phyloP scores from a whole-genome alignment of 1,140 invertebrate species.

The Pararge aegeria region DNA sequence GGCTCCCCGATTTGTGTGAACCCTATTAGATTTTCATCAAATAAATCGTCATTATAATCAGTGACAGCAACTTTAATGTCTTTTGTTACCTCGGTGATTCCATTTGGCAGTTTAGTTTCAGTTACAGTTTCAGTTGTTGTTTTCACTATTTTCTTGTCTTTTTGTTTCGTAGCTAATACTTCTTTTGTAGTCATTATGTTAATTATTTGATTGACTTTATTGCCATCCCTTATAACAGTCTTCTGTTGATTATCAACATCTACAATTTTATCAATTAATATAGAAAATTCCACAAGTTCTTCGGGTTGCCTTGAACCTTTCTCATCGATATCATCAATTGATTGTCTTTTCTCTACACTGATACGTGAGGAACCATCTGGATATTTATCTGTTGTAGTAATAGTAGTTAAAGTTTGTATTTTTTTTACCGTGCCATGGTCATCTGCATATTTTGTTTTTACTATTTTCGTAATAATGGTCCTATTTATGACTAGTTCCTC shows the following conservation, averaged over 20 bases:
- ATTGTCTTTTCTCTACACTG: slow-evolving; percentile 50
- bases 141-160: slow-evolving; percentile 61
- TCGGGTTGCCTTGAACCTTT: slow-evolving; percentile 28
- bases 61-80: slow-evolving; percentile 70
- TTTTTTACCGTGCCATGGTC: slow-evolving; percentile 40
- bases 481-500: slow-evolving; percentile 50
- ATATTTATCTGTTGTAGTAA: slow-evolving; percentile 59
- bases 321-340: slow-evolving; percentile 48
- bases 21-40: slow-evolving; percentile 64
- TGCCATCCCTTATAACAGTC: slow-evolving; percentile 51
- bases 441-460: slow-evolving; percentile 54
- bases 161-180: slow-evolving; percentile 51
- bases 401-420: slow-evolving; percentile 54
- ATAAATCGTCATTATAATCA: slow-evolving; percentile 52
- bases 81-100: slow-evolving; percentile 64
- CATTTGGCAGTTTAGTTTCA: slow-evolving; percentile 64
- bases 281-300: slow-evolving; percentile 38
- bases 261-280: slow-evolving; percentile 58
- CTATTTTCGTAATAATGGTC: slow-evolving; percentile 49
- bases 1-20: slow-evolving; percentile 55
- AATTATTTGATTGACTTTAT: slow-evolving; percentile 61
- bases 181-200: slow-evolving; percentile 73
- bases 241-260: slow-evolving; percentile 60
- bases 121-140: slow-evolving; percentile 76
- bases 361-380: slow-evolving; percentile 61